Percentiles rank a stretch among this genome's conserved stretches.
phyloP scores from a whole-genome alignment of 2,113 vertebrate species.

The Sceloporus undulatus region DNA sequence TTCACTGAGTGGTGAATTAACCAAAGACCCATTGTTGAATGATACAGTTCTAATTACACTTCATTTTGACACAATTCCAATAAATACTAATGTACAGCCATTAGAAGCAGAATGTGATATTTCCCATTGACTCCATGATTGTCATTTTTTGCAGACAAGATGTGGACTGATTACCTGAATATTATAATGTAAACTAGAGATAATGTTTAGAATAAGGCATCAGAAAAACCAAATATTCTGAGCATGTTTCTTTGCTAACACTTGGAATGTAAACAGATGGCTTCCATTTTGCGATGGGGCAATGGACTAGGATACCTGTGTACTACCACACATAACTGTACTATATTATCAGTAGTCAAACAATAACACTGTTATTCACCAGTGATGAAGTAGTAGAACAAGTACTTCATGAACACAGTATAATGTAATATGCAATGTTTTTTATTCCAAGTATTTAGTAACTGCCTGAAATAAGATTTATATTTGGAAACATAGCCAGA shows the following conservation, averaged over 20 bases:
- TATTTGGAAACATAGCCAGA: conserved; percentile 20
- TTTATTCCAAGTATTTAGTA: conserved; percentile 68
- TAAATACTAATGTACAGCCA: conserved; percentile 6
- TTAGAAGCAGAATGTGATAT: conserved; percentile 11
- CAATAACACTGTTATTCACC: conserved; percentile 74
- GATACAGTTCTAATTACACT: no score
- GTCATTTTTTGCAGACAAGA: conserved; percentile 42
- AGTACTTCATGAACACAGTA: conserved; percentile 69
- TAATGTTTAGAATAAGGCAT: conserved; percentile 54
- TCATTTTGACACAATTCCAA: conserved; percentile 7
- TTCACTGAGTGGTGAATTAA: no score
- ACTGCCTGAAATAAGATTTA: conserved; percentile 62
- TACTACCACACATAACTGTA: conserved; percentile 58
- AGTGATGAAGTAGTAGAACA: conserved; percentile 60
- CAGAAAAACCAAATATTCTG: conserved; percentile 56
- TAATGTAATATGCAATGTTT: conserved; percentile 57
- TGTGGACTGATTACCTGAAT: conserved; percentile 45
- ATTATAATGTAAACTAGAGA: conserved; percentile 53
- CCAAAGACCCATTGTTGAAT: no score
- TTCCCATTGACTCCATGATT: conserved; percentile 21
- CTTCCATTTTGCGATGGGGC: conserved; percentile 61
- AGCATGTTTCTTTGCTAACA: conserved; percentile 58
- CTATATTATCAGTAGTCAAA: conserved; percentile 71
- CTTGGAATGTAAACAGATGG: conserved; percentile 58
- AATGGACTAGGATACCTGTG: conserved; percentile 46